Evolutionary conservation across 2,888 invertebrate species (phyloP), one percentile per base, ranked within the genome.

Genomic region (Mythimna loreyi): DNA sequence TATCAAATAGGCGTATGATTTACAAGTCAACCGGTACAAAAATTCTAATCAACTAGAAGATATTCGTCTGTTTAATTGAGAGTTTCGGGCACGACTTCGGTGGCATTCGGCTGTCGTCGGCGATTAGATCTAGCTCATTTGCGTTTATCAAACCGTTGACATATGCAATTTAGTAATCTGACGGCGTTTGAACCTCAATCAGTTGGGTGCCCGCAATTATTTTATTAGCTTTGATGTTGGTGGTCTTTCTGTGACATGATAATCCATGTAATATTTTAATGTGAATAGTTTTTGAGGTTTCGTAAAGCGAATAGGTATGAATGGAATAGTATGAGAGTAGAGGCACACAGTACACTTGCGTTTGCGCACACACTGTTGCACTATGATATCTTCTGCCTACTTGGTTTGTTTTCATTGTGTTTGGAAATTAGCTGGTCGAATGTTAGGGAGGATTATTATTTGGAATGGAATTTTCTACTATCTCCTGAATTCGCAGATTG

Each of bases 91-190:
- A 66, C 83, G 73, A 85, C 85, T 83, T 79, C 87, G 85, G 89
- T 89, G 89, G 89, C 89, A 88, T 87, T 85, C 73, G 80, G 79
- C 82, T 87, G 86, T 89, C 89, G 69, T 66, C 75, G 73, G 78
- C 67, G 80, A 87, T 87, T 87, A 82, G 78, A 82, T 85, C 75
- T 85, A 72, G 81, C 81, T 84, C 87, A 85, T 88, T 87, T 86
- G 87, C 83, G 84, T 87, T 86, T 87, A 89, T 89, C 87, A 83
- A 85, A 75, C 81, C 72, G 85, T 83, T 83, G 87, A 89, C 87
- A 83, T 83, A 81, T 84, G 85, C 86, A 82, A 85, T 88, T 87
- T 86, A 86, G 78, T 86, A 84, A 86, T 82, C 82, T 80, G 84
- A 83, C 84, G 78, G 77, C 78, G 82, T 80, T 81, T 82, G 75